Evolutionary conservation across 2,888 invertebrate species (phyloP), one percentile per base, ranked within the genome.

Genomic region (Zygaena filipendulae): DNA sequence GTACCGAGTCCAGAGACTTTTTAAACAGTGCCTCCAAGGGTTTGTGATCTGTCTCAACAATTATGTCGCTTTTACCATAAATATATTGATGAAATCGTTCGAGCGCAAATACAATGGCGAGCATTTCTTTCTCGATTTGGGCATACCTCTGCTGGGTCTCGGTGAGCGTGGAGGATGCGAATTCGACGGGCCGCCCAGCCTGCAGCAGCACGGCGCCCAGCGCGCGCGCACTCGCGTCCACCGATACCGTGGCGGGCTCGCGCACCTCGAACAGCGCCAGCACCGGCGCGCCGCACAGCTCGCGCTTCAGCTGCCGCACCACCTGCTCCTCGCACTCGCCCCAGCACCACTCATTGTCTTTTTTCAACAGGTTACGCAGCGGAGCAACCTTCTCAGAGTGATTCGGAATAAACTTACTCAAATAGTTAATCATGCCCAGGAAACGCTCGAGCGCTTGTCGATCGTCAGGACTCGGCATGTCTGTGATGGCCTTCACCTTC

Each of bases 101-200:
- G 19, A 36, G 35, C 4, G 43, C 49, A 26, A 45, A 49, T 0
- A 51, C 43, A 5, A 49, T 49, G 1, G 47, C 36, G 1, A 38
- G 21, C 22, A 43, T 20, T 19, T 43, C 40, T 11, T 40, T 43
- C 13, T 43, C 40, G 3, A 43, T 38, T 10, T 43, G 43, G 3
- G 43, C 39, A 14, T 40, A 40, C 21, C 40, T 12, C 11, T 7
- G 11, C 25, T 41, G 40, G 8, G 42, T 23, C 18, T 33, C 35
- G 2, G 34, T 36, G 28, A 36, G 39, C 6, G 38, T 39, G 23
- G 32, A 35, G 18, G 39, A 36, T 7, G 39, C 41, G 23, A 31
- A 40, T 31, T 39, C 40, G 5, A 44, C 37, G n/a, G 38, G 36
- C 3, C 38, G 38, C 11, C 36, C 39, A 24, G 16, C 29, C 32